These are phyloP conservation scores for Trachymyrmex septentrionalis DNA, from an alignment of 1,140 invertebrate genomes.

Conservation along the genomic window DNA sequence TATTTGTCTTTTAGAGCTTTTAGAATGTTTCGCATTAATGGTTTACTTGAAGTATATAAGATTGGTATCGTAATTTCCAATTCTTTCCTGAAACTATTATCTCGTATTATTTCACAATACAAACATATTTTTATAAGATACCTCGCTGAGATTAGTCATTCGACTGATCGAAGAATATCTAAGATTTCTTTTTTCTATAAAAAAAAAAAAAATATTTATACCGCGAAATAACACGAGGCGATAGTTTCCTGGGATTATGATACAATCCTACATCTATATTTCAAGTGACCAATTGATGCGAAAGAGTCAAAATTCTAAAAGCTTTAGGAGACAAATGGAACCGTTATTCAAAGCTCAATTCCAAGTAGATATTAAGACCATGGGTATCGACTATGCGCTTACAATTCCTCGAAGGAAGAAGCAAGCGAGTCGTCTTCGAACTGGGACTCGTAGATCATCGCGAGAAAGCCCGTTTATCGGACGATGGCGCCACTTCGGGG, in stretches of 20 bases:
- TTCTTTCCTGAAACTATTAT: too few species aligned
- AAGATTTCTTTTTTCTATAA: not conserved
- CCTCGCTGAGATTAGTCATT: too few species aligned
- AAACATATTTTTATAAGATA: too few species aligned
- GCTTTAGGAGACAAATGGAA: not conserved
- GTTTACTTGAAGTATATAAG: too few species aligned
- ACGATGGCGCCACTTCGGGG: slow-evolving; percentile 77
- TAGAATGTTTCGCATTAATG: too few species aligned
- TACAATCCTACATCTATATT: not conserved
- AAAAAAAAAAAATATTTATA: not conserved
- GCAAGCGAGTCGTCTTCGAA: slow-evolving; percentile 60
- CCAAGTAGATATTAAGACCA: slow-evolving; percentile 35
- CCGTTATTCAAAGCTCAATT: slow-evolving; percentile 30
- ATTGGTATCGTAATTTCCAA: too few species aligned
- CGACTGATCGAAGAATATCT: not conserved
- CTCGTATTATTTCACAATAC: too few species aligned
- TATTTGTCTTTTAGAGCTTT: too few species aligned
- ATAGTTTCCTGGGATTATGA: not conserved
- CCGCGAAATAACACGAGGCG: not conserved
- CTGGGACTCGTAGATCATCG: slow-evolving; percentile 62
- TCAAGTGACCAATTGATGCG: not conserved
- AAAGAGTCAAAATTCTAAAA: slow-evolving; percentile 18
- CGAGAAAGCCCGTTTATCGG: slow-evolving; percentile 72
- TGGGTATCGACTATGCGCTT: slow-evolving; percentile 50
- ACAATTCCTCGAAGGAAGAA: slow-evolving; percentile 56